Base-by-base conservation (phyloP, 2,888 invertebrate species). In the Euproctis similis region DNA sequence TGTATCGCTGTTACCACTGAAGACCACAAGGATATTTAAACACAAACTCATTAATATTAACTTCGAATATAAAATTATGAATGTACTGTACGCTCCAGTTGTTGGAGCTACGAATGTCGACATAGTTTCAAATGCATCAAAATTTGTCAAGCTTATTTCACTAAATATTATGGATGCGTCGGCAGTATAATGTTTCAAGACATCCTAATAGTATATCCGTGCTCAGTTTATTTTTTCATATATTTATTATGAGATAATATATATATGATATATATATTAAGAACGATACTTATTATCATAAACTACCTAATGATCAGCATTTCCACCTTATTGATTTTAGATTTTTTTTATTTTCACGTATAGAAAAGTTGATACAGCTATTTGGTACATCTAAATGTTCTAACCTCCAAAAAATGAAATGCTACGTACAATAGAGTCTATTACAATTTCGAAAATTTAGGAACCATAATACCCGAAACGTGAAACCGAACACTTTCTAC, bases 381-480 rank as follows among this genome's bases (percentile, higher is more conserved):
- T 75, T 77, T 80, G 80, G 78, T 84, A 82, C 70, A 73, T 65
- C 82, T 84, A 84, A 76, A 75, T 74, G 80, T 73, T 62, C 75
- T 80, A 78, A 73, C 53, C 68, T 74, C 68, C 74, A 78, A 76
- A 80, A 48, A 82, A 80, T 69, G 67, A 81, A 81, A 74, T 66
- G 68, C 78, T 82, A 82, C 77, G 69, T 75, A 76, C 69, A 78
- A 80, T 82, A 84, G 80, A 81, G 74, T 78, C 78, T 81, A 81
- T 82, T 84, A 82, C 80, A 82, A 80, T 84, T 82, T 84, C 78
- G 81, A 84, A 81, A 82, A 84, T 82, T 84, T 84, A 84, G 84
- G 84, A 84, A 84, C 84, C 82, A 80, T 82, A 84, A 84, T 82
- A 84, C 84, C 84, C 81, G 80, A 19, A 82, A 84, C 74, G 74